Conservation (phyloP, 1,140 invertebrate species). For the Oedothorax gibbosus region DNA sequence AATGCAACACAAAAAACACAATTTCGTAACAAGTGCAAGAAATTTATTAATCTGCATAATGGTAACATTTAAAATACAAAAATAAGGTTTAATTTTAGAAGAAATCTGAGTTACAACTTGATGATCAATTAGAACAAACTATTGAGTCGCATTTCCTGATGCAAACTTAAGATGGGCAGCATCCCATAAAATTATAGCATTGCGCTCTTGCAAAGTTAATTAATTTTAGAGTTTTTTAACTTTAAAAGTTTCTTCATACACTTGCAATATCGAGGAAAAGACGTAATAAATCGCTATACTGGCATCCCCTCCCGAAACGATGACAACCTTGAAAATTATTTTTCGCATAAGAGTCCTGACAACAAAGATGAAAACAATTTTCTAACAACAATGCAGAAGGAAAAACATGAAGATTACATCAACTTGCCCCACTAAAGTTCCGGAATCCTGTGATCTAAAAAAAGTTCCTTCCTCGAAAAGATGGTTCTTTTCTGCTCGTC, state of each 20-base stretch:
- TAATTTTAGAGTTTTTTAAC: conserved; percentile 40
- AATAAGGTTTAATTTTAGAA: conserved; percentile 47
- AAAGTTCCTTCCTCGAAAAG: conserved; percentile 5
- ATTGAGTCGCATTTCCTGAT: conserved; percentile 19
- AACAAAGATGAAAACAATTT: conserved; percentile 32
- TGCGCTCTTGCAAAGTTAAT: conserved; percentile 30
- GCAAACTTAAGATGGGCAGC: conserved; percentile 9
- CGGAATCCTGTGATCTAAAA: conserved; percentile 10
- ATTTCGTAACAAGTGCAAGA: conserved; percentile 47
- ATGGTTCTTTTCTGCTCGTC: conserved; percentile 20
- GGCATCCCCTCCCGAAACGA: conserved; percentile 39
- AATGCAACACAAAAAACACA: conserved; percentile 19
- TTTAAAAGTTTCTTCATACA: conserved; percentile 42
- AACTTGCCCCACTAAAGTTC: conserved; percentile 10
- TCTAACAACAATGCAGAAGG: conserved; percentile 16
- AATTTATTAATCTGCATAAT: conserved; percentile 46
- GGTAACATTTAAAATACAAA: conserved; percentile 55
- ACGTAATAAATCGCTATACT: conserved; percentile 9
- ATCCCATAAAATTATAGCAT: conserved; percentile 12
- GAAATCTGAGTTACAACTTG: conserved; percentile 45
- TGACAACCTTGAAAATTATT: conserved; percentile 50
- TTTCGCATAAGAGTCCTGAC: conserved; percentile 9
- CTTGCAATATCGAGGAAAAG: conserved; percentile 24
- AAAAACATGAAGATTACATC: conserved; percentile 24
- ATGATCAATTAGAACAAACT: conserved; percentile 17